Percentiles rank a stretch among this genome's conserved stretches.
Evolutionary conservation across 1,140 invertebrate genomes (phyloP).

Genomic region (Neodiprion virginianus): DNA sequence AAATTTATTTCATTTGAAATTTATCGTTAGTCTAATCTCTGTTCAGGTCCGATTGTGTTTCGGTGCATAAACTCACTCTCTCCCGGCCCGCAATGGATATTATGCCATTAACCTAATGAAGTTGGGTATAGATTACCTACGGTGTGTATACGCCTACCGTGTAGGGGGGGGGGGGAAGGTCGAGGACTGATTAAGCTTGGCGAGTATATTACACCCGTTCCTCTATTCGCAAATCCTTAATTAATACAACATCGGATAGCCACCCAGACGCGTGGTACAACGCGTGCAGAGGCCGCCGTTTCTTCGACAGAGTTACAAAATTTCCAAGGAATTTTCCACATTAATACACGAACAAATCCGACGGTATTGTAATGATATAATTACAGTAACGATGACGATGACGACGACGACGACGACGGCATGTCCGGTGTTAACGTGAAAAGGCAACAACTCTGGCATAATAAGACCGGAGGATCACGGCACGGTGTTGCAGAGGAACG

Average conservation of each 20-base stretch:
- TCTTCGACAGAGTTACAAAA: too few species aligned
- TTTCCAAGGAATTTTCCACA: too few species aligned
- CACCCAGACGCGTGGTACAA: background rate
- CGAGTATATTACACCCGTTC: background rate
- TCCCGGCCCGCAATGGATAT: constrained; percentile 52
- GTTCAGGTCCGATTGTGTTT: constrained; percentile 43
- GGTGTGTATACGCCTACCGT: background rate
- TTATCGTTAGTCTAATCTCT: constrained; percentile 15
- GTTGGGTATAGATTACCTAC: constrained; percentile 40
- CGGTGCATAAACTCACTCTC: constrained; percentile 47
- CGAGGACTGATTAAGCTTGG: background rate
- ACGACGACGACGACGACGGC: too few species aligned
- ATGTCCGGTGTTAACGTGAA: too few species aligned
- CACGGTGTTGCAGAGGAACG: too few species aligned
- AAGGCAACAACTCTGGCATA: too few species aligned
- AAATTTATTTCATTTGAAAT: too few species aligned
- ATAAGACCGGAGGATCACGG: too few species aligned
- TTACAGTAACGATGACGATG: too few species aligned
- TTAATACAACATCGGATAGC: background rate
- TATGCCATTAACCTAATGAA: constrained; percentile 60
- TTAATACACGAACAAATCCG: too few species aligned
- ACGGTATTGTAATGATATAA: too few species aligned
- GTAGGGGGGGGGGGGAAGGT: background rate
- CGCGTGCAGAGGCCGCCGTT: too few species aligned
- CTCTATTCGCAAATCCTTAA: constrained; percentile 1